Percentiles rank a stretch among this genome's conserved stretches.
Evolutionary conservation across 2,797 vertebrate species (phyloP).

Genomic region (Coilia nasus): DNA sequence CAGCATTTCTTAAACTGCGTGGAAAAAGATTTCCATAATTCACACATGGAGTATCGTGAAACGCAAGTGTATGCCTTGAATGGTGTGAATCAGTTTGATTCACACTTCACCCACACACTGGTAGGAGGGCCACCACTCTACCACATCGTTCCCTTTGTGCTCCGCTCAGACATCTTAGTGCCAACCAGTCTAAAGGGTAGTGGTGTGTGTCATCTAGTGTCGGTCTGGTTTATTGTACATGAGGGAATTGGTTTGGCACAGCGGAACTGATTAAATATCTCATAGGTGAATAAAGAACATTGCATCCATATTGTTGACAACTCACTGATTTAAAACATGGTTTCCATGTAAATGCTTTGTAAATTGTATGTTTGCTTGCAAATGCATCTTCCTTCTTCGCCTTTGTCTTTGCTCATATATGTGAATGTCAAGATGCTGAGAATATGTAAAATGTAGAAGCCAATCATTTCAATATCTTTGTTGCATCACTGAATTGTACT

Average conservation of each 20-base stretch:
- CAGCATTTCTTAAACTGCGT: background rate
- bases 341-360: constrained; percentile 6
- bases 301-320: background rate
- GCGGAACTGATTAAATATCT: background rate
- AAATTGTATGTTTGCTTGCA: background rate
- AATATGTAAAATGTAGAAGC: background rate
- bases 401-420: background rate
- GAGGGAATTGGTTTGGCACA: background rate
- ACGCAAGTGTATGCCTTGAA: background rate
- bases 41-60: background rate
- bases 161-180: background rate
- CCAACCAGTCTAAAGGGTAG: background rate
- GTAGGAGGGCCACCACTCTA: constrained; percentile 54
- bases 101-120: constrained; percentile 80
- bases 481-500: background rate
- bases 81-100: constrained; percentile 75
- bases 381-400: no score
- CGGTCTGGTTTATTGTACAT: background rate
- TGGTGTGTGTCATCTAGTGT: background rate
- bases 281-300: background rate
- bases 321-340: background rate
- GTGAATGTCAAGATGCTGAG: background rate
- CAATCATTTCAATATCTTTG: no score
- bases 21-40: background rate
- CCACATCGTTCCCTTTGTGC: background rate